These are phyloP conservation scores for Mythimna vitellina DNA, from an alignment of 2,888 invertebrate species.

Conservation along the genomic window DNA sequence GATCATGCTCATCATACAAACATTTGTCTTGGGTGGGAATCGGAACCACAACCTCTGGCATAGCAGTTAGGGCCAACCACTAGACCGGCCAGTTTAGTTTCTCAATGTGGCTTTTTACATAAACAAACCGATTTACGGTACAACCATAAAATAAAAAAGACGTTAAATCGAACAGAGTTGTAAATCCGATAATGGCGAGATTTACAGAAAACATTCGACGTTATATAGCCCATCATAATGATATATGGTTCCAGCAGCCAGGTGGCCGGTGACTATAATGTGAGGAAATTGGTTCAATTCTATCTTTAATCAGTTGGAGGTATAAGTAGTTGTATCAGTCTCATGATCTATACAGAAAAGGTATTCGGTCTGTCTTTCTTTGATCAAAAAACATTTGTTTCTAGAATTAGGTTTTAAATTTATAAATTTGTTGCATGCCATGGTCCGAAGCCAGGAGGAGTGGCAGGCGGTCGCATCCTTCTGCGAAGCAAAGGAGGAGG, in stretches of 20 bases:
- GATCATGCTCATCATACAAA: too few species aligned
- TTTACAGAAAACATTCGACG: slow-evolving; percentile 56
- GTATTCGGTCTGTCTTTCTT: neutral
- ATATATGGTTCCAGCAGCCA: slow-evolving; percentile 45
- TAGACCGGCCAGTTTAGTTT: slow-evolving; percentile 21
- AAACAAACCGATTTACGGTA: slow-evolving; percentile 49
- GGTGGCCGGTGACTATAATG: slow-evolving; percentile 28
- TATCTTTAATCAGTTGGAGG: neutral
- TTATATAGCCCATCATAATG: slow-evolving; percentile 58
- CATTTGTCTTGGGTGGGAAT: too few species aligned
- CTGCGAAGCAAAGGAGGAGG: too few species aligned
- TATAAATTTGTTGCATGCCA: too few species aligned
- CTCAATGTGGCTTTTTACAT: slow-evolving; percentile 50
- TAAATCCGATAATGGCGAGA: slow-evolving; percentile 56
- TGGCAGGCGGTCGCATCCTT: too few species aligned
- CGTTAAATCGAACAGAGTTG: slow-evolving; percentile 47
- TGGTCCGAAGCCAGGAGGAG: too few species aligned
- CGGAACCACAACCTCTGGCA: too few species aligned
- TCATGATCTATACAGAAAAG: neutral
- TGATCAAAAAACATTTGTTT: neutral
- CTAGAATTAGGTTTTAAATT: too few species aligned
- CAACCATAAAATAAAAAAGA: slow-evolving; percentile 51
- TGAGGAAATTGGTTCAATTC: slow-evolving; percentile 1
- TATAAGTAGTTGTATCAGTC: neutral
- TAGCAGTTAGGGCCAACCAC: too few species aligned